Conservation (phyloP, 2,113 vertebrate genomes). For the Fregata magnificens region DNA sequence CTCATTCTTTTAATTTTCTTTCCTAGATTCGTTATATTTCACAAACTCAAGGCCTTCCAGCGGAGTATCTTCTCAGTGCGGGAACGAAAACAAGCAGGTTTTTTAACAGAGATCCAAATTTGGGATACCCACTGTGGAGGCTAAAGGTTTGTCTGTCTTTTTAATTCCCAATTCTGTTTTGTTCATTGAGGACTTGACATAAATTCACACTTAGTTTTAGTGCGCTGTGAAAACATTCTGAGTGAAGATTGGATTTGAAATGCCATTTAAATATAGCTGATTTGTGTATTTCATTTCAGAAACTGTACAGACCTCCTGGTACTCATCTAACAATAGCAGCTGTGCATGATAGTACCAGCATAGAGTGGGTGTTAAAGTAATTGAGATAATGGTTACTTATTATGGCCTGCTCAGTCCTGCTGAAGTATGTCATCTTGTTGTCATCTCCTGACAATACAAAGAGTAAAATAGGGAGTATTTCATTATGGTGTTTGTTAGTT, state of each 20-base stretch:
- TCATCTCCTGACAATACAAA: background rate
- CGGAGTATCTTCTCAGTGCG: conserved; percentile 95
- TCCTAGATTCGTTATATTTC: conserved; percentile 97
- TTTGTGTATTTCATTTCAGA: background rate
- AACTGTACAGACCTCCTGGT: background rate
- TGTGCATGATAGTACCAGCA: background rate
- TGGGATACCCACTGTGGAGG: conserved; percentile 95
- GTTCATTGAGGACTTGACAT: background rate
- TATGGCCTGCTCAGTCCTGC: conserved; percentile 1
- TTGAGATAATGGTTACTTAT: conserved; percentile 4
- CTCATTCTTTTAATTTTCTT: conserved; percentile 24
- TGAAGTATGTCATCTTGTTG: conserved; percentile 9
- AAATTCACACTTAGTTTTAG: background rate
- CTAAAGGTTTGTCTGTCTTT: conserved; percentile 85
- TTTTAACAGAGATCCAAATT: conserved; percentile 94
- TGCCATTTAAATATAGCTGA: background rate
- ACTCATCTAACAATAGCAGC: background rate
- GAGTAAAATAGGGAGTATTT: background rate
- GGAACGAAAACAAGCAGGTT: conserved; percentile 98
- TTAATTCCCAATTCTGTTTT: background rate
- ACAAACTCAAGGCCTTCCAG: conserved; percentile 96
- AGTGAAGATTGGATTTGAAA: background rate
- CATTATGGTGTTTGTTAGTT: background rate
- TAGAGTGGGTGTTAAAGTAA: conserved; percentile 1
- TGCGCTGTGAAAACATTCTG: background rate